phyloP scores from a whole-genome alignment of 2,888 invertebrate species.

The Chelonus formosanus region DNA sequence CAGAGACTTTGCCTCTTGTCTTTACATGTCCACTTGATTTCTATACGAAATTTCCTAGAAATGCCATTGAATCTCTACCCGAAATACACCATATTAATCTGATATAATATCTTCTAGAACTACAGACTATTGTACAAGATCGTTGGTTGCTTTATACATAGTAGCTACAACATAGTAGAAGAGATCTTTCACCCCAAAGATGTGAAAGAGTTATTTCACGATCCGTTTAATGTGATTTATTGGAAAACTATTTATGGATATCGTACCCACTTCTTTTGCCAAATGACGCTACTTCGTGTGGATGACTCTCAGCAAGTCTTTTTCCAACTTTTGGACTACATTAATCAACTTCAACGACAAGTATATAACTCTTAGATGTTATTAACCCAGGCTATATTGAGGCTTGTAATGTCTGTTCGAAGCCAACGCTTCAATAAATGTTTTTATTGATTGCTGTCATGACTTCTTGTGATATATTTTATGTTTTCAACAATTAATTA shows the following conservation, averaged over 20 bases:
- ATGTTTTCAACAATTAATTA: too few relatives aligned
- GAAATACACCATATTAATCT: neutral
- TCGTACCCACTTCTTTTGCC: conserved; percentile 20
- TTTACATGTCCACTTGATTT: conserved; percentile 14
- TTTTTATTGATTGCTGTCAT: neutral
- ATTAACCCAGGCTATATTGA: conserved; percentile 10
- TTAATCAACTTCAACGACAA: conserved; percentile 24
- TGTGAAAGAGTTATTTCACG: conserved; percentile 20
- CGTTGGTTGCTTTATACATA: too few relatives aligned
- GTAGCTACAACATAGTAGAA: neutral
- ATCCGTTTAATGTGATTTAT: conserved; percentile 17
- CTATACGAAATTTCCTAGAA: neutral
- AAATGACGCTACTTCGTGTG: conserved; percentile 14
- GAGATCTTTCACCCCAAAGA: conserved; percentile 5
- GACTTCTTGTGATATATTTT: too few relatives aligned
- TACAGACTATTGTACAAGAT: too few relatives aligned
- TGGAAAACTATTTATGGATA: conserved; percentile 11
- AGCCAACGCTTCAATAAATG: conserved; percentile 19
- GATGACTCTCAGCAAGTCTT: neutral
- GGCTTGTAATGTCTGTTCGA: neutral
- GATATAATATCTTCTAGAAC: neutral
- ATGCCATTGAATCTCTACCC: conserved; percentile 1
- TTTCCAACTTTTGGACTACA: conserved; percentile 11
- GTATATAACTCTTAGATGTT: conserved; percentile 26
- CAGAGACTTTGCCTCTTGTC: conserved; percentile 31